A percentile compares a stretch with the other conserved stretches of the same genome.
These are phyloP conservation scores for Catagonus wagneri DNA, from an alignment of 2,113 vertebrate genomes.

Conservation along the genomic window DNA sequence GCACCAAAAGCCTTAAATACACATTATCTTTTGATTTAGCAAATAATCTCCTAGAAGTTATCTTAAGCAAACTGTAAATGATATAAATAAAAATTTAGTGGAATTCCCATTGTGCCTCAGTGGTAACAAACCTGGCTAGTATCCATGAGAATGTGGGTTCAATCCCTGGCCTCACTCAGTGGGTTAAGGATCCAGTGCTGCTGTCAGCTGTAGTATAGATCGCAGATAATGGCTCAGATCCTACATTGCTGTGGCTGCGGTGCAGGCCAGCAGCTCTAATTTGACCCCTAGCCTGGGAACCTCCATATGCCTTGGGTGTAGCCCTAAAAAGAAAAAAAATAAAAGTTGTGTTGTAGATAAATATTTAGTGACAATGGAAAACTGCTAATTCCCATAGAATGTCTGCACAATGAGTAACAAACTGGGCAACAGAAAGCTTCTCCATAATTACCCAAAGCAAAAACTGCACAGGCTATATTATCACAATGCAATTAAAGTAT, in stretches of 20 bases:
- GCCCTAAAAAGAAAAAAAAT: too few relatives aligned
- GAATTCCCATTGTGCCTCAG: too few relatives aligned
- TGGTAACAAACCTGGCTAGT: too few relatives aligned
- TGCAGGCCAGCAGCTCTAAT: too few relatives aligned
- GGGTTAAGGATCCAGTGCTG: too few relatives aligned
- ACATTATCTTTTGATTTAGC: background rate
- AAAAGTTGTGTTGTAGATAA: background rate
- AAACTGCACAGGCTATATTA: background rate
- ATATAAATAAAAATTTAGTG: slow-evolving; percentile 19
- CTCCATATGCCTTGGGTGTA: too few relatives aligned
- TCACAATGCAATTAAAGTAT: background rate
- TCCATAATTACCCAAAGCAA: background rate
- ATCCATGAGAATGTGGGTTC: too few relatives aligned
- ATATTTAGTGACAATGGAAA: background rate
- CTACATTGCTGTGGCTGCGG: too few relatives aligned
- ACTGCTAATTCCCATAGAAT: background rate
- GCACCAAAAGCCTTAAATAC: background rate
- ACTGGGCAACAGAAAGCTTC: background rate
- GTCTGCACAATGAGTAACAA: background rate
- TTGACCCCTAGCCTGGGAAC: too few relatives aligned
- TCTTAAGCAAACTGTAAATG: background rate
- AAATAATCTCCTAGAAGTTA: slow-evolving; percentile 20
- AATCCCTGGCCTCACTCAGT: too few relatives aligned
- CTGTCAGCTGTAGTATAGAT: too few relatives aligned
- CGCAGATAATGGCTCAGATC: too few relatives aligned